These are phyloP conservation scores for Prorops nasuta DNA, from an alignment of 1,140 invertebrate genomes.

Conservation along the genomic window DNA sequence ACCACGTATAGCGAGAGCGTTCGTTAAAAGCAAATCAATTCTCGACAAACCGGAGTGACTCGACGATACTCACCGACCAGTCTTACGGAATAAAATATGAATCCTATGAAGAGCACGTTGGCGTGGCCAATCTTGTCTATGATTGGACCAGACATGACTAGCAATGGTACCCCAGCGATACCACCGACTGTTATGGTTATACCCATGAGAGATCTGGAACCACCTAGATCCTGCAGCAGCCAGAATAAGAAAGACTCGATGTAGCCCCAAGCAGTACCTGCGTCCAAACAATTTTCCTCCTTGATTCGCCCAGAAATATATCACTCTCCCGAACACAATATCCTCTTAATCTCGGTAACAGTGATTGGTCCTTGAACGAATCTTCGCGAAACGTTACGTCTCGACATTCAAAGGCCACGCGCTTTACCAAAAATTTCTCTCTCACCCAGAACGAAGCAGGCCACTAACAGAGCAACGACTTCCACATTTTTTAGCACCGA, in stretches of 20 bases:
- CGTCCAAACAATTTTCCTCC: slow-evolving; percentile 25
- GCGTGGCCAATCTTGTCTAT: slow-evolving; percentile 77
- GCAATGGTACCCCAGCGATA: slow-evolving; percentile 72
- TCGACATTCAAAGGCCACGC: too few species aligned
- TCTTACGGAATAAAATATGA: slow-evolving; percentile 73
- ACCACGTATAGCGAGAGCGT: too few species aligned
- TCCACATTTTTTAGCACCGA: slow-evolving; percentile 71
- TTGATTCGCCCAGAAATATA: too few species aligned
- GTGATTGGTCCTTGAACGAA: too few species aligned
- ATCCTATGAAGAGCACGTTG: slow-evolving; percentile 79
- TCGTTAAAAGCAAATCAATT: slow-evolving; percentile 13
- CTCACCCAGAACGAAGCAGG: slow-evolving; percentile 73
- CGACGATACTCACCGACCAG: slow-evolving; percentile 62
- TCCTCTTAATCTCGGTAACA: too few species aligned
- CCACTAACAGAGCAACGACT: slow-evolving; percentile 70
- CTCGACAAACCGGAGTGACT: background rate
- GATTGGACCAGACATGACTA: slow-evolving; percentile 76
- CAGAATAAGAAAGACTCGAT: slow-evolving; percentile 86
- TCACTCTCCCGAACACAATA: too few species aligned
- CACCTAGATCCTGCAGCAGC: slow-evolving; percentile 78
- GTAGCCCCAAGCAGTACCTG: slow-evolving; percentile 80
- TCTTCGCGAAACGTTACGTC: too few species aligned
- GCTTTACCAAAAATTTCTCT: slow-evolving; percentile 1
- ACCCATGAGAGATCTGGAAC: slow-evolving; percentile 77
- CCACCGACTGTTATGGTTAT: slow-evolving; percentile 80